These are phyloP conservation scores for Arctopsyche grandis DNA, from an alignment of 1,140 invertebrate species.

Conservation along the genomic window DNA sequence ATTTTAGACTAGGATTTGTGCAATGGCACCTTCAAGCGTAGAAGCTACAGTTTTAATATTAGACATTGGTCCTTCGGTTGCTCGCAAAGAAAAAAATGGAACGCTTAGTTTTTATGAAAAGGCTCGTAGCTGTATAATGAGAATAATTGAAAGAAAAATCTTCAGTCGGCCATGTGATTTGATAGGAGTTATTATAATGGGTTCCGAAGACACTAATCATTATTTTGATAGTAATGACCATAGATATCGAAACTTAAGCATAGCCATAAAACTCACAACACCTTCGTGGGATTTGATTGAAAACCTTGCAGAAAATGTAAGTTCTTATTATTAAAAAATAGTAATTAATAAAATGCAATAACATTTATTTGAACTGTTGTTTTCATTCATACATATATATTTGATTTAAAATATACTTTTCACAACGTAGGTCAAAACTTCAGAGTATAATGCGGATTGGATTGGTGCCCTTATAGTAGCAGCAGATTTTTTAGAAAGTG, in stretches of 20 bases:
- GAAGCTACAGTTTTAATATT: conserved; percentile 62
- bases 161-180: conserved; percentile 60
- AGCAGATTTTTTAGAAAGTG: conserved; percentile 60
- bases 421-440: conserved; percentile 60
- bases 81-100: conserved; percentile 56
- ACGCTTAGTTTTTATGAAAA: conserved; percentile 59
- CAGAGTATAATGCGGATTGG: conserved; percentile 61
- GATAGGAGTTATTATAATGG: conserved; percentile 60
- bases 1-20: not conserved
- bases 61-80: conserved; percentile 60
- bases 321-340: conserved; percentile 21
- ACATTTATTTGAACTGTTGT: conserved; percentile 25
- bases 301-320: conserved; percentile 44
- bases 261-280: conserved; percentile 23
- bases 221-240: conserved; percentile 56
- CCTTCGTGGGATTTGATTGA: conserved; percentile 48
- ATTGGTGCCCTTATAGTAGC: conserved; percentile 62
- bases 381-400: too few species aligned
- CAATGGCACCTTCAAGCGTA: conserved; percentile 59
- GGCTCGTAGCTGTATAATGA: conserved; percentile 57
- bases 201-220: conserved; percentile 60
- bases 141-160: conserved; percentile 64
- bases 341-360: not conserved
- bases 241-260: conserved; percentile 50
- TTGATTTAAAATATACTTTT: too few species aligned